phyloP scores from a whole-genome alignment of 92 coral and sea anemone species.

The Porites cylindrica region DNA sequence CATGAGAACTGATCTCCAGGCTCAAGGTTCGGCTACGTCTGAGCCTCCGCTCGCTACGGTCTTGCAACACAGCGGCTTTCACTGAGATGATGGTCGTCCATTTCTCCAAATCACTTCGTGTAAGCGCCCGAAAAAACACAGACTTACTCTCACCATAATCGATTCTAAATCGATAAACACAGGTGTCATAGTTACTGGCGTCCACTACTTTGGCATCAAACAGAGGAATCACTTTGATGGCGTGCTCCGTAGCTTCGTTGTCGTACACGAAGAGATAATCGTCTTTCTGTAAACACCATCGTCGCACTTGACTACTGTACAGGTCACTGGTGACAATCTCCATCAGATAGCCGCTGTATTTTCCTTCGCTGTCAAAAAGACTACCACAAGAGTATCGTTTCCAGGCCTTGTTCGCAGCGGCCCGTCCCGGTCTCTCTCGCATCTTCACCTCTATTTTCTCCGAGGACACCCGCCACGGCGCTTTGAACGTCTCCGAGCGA shows the following conservation, averaged over 20 bases:
- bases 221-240: constrained; percentile 66
- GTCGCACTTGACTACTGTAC: constrained; percentile 90
- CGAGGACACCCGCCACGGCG: constrained; percentile 76
- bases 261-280: constrained; percentile 76
- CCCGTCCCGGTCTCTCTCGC: constrained; percentile 57
- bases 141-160: constrained; percentile 71
- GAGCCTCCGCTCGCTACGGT: constrained; percentile 71
- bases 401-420: constrained; percentile 43
- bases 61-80: constrained; percentile 76
- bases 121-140: constrained; percentile 78
- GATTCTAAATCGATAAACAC: constrained; percentile 76
- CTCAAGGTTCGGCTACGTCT: constrained; percentile 40
- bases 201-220: constrained; percentile 70
- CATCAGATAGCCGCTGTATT: constrained; percentile 88
- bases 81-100: constrained; percentile 95
- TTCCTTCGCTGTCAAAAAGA: constrained; percentile 91
- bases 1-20: neutral
- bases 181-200: constrained; percentile 63
- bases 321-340: constrained; percentile 74
- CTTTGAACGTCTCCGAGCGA: constrained; percentile 76
- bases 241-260: constrained; percentile 69
- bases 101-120: constrained; percentile 90
- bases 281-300: constrained; percentile 92
- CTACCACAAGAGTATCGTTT: constrained; percentile 85
- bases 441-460: constrained; percentile 76